phyloP scores from a whole-genome alignment of 1,140 invertebrate species.

The Drosophila hydei region DNA sequence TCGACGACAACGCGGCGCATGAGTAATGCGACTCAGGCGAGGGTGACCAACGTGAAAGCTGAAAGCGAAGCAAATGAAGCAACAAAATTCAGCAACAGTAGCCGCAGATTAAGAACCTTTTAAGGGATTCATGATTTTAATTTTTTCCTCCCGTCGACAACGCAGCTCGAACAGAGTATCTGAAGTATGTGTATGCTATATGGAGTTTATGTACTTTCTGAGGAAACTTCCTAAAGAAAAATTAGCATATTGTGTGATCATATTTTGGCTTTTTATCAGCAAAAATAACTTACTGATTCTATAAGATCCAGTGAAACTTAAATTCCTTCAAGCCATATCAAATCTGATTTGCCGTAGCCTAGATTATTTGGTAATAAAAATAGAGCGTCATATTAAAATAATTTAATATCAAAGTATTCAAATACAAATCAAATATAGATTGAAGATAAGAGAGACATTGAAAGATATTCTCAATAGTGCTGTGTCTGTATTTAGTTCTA shows the following conservation, averaged over 20 bases:
- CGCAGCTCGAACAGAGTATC: constrained; percentile 7
- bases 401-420: no score
- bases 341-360: no score
- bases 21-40: constrained; percentile 48
- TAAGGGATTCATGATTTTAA: constrained; percentile 79
- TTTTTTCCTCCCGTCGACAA: constrained; percentile 52
- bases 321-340: no score
- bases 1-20: constrained; percentile 49
- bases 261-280: not conserved
- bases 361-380: no score
- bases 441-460: no score
- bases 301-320: no score
- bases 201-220: no score
- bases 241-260: no score
- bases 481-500: no score
- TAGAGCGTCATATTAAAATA: no score
- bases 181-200: not conserved
- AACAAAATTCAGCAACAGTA: constrained; percentile 71
- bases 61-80: constrained; percentile 58
- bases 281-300: no score
- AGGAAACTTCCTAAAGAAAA: not conserved
- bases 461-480: no score
- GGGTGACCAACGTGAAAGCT: not conserved
- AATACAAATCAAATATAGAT: not conserved
- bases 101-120: constrained; percentile 83